Base-by-base conservation (phyloP, 1,140 invertebrate genomes). In the Diprion similis region DNA sequence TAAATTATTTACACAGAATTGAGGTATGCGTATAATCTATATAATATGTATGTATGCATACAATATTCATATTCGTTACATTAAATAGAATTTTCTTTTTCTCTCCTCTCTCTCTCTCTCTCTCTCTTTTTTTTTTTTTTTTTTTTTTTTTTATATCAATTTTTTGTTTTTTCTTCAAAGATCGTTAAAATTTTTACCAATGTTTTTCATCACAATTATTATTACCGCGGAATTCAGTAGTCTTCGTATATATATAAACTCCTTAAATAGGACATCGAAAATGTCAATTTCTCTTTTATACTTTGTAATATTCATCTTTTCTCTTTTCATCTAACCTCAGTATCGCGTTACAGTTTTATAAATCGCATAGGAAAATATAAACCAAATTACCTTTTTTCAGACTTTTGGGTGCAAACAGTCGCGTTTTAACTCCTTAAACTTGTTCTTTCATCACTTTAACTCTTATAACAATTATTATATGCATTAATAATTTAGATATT, bases 361-460 rank as follows among this genome's bases (percentile, higher is more conserved):
- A 78, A 24, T 78, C 71, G 66, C 68, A 68, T 78, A 78, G 48
- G 77, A 78, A 78, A 78, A 78, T 78, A 78, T 78, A 77, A 78
- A 78, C 51, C 68, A 76, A 78, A 77, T 73, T 75, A 71, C 65
- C 46, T 77, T 64, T 73, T 75, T 19, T 77, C 77, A 77, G 77
- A 78, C 77, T 78, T 77, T 73, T 77, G 68, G 68, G 69, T 78
- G 77, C 77, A 65, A 78, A 75, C 69, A 77, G 64, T 70, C 65
- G 11, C 68, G 37, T 47, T 70, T 59, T 48, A 11, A 0, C 10
- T 64, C 51, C 70, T 19, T 4, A 66, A 59, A 45, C 18, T 72
- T 11, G 65, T 77, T 77, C 70, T 72, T 69, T 59, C 46, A 24
- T 71, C 73, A 74, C 17, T 64, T 15, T 64, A 45, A 68, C n/a